Evolutionary conservation across 1,140 invertebrate genomes (phyloP).

Genomic region (Drosophila repleta): DNA sequence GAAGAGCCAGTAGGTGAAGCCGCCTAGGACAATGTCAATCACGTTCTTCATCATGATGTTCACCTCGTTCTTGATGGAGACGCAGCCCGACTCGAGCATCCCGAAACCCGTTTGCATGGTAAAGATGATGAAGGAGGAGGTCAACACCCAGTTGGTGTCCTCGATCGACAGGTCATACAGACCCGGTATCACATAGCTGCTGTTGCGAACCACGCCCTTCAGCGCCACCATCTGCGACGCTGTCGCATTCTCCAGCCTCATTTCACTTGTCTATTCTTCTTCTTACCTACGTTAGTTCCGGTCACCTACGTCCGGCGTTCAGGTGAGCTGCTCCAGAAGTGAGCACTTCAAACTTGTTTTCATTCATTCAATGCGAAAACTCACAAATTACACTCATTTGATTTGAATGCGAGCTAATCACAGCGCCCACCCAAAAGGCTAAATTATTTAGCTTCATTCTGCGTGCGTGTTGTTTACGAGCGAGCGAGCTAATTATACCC

Average conservation of each 20-base stretch:
- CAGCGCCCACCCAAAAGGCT: conserved; percentile 18
- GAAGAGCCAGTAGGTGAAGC: conserved; percentile 95
- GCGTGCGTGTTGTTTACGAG: conserved; percentile 63
- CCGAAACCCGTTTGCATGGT: conserved; percentile 99
- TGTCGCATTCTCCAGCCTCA: conserved; percentile 61
- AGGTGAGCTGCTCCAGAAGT: conserved; percentile 15
- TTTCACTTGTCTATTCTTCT: not conserved
- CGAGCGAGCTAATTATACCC: conserved; percentile 44
- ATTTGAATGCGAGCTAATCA: conserved; percentile 60
- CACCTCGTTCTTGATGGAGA: conserved; percentile 96
- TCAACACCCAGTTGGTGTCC: conserved; percentile 96
- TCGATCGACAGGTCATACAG: conserved; percentile 87
- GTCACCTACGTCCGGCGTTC: not conserved
- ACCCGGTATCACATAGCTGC: conserved; percentile 84
- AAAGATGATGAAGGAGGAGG: conserved; percentile 97
- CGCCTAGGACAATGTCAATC: conserved; percentile 95
- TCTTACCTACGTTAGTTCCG: not conserved
- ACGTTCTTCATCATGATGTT: conserved; percentile 99
- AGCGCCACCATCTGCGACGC: conserved; percentile 56
- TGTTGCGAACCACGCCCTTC: conserved; percentile 64
- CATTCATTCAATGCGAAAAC: conserved; percentile 6
- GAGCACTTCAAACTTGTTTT: conserved; percentile 14
- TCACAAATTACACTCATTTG: conserved; percentile 58
- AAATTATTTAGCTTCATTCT: conserved; percentile 55
- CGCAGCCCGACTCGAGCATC: conserved; percentile 95